A percentile compares a stretch with the other conserved stretches of the same genome.
Evolutionary conservation across 2,113 vertebrate genomes (phyloP).

Genomic region (Mobula hypostoma): DNA sequence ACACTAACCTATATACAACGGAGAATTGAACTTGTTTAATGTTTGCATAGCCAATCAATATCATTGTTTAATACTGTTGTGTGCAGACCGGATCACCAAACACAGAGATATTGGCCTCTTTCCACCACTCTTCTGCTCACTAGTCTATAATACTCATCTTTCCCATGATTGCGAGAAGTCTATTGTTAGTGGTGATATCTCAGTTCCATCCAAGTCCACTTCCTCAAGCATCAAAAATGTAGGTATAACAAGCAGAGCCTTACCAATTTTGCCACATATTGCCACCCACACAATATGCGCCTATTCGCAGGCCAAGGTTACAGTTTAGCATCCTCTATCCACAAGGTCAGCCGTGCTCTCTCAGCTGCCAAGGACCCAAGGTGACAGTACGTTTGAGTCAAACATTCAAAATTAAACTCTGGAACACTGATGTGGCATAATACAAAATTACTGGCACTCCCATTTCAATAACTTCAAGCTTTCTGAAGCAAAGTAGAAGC

Average conservation of each 20-base stretch:
- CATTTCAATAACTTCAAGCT: background rate
- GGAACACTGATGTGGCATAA: background rate
- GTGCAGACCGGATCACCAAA: background rate
- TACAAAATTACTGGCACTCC: background rate
- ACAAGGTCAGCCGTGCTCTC: background rate
- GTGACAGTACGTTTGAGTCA: background rate
- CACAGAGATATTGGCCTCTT: background rate
- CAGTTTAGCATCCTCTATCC: background rate
- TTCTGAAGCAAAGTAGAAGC: background rate
- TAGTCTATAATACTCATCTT: background rate
- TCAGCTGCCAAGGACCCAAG: background rate
- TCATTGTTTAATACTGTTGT: background rate
- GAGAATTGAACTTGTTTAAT: background rate
- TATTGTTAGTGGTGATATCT: background rate
- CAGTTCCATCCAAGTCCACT: background rate
- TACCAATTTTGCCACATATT: slow-evolving; percentile 39
- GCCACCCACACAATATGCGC: slow-evolving; percentile 25
- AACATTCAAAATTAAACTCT: background rate
- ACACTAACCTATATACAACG: too few species aligned
- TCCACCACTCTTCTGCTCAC: background rate
- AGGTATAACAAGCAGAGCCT: background rate
- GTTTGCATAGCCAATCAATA: background rate
- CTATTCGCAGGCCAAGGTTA: background rate
- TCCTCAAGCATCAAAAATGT: background rate
- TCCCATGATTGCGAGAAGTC: background rate